Conservation (phyloP, 1,140 invertebrate genomes). For the Dreissena polymorpha region DNA sequence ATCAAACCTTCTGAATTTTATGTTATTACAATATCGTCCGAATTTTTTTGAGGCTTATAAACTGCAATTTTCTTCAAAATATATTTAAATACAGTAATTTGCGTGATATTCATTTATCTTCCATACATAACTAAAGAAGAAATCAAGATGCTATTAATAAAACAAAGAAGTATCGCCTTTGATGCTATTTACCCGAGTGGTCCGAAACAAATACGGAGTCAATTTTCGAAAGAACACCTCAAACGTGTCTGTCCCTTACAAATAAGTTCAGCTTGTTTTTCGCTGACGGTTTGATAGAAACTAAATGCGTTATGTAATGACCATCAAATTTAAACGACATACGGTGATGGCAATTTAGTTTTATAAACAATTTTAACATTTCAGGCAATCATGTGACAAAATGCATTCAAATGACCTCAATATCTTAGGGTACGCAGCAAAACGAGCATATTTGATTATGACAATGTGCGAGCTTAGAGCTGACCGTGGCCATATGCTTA, state of each 20-base stretch:
- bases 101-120: too few species aligned
- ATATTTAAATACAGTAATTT: too few species aligned
- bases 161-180: too few species aligned
- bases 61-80: too few species aligned
- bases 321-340: slow-evolving; percentile 44
- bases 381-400: slow-evolving; percentile 36
- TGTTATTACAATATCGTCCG: too few species aligned
- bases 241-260: slow-evolving; percentile 7
- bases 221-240: neutral
- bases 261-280: slow-evolving; percentile 30
- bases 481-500: too few species aligned
- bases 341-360: slow-evolving; percentile 51
- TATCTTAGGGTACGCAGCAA: slow-evolving; percentile 43
- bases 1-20: too few species aligned
- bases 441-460: slow-evolving; percentile 58
- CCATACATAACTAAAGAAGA: too few species aligned
- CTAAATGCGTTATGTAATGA: slow-evolving; percentile 37
- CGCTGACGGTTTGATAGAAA: slow-evolving; percentile 12
- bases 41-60: too few species aligned
- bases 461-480: slow-evolving; percentile 46
- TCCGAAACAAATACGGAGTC: too few species aligned
- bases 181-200: too few species aligned
- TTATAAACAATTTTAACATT: slow-evolving; percentile 55
- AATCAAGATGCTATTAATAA: too few species aligned
- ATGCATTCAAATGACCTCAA: slow-evolving; percentile 50